phyloP scores from a whole-genome alignment of 2,888 invertebrate species.

The Xestia xanthographa region DNA sequence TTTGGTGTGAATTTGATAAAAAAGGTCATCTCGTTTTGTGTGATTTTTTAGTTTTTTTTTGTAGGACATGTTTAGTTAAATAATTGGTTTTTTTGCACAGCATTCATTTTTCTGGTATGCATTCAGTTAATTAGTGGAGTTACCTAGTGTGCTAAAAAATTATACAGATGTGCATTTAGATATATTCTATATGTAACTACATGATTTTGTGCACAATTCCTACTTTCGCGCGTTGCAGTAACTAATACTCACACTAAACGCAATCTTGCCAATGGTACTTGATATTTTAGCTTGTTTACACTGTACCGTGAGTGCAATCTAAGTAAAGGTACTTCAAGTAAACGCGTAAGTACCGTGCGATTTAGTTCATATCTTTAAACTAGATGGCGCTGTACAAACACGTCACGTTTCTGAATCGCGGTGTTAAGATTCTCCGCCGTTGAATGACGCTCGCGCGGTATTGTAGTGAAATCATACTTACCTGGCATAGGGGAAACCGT shows the following conservation, averaged over 20 bases:
- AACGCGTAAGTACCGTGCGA: neutral
- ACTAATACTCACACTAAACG: slow-evolving; percentile 38
- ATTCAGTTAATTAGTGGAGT: too few relatives aligned
- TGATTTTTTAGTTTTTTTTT: too few relatives aligned
- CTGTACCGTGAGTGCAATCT: slow-evolving; percentile 9
- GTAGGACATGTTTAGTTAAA: too few relatives aligned
- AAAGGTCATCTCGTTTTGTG: too few relatives aligned
- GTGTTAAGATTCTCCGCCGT: slow-evolving; percentile 23
- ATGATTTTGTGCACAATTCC: too few relatives aligned
- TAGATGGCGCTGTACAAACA: slow-evolving; percentile 28
- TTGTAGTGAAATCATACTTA: slow-evolving; percentile 4
- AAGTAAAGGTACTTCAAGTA: neutral
- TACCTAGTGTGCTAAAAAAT: too few relatives aligned
- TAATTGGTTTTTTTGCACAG: too few relatives aligned
- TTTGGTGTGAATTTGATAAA: too few relatives aligned
- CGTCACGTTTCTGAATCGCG: slow-evolving; percentile 40
- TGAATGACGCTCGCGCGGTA: slow-evolving; percentile 2
- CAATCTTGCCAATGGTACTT: slow-evolving; percentile 22
- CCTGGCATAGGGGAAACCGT: slow-evolving; percentile 36
- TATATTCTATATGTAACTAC: too few relatives aligned
- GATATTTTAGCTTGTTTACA: slow-evolving; percentile 23
- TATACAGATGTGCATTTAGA: too few relatives aligned
- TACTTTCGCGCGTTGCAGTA: too few relatives aligned
- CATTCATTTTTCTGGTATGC: too few relatives aligned
- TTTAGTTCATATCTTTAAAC: slow-evolving; percentile 18